Conservation (phyloP, 30 jellyfish, hydroid and myxozoan genomes). For the Haliclystus octoradiatus region DNA sequence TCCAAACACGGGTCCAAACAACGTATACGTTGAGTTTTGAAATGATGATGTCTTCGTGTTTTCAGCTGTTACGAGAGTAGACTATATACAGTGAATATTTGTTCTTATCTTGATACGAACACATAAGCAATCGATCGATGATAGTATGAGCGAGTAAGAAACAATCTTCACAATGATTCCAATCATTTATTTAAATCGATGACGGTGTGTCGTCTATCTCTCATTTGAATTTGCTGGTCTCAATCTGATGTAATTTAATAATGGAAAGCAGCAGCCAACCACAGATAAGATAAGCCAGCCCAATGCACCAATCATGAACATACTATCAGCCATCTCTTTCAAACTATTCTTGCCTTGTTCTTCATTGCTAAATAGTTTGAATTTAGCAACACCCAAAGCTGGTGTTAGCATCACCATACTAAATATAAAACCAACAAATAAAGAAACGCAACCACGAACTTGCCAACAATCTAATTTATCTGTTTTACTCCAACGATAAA, state of each 20-base stretch:
- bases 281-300: conserved; percentile 82
- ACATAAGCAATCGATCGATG: too few relatives aligned
- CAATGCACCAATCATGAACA: conserved; percentile 77
- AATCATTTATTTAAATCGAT: too few relatives aligned
- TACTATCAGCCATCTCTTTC: conserved; percentile 68
- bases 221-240: too few relatives aligned
- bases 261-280: conserved; percentile 89
- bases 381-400: conserved; percentile 79
- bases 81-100: too few relatives aligned
- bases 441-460: conserved; percentile 86
- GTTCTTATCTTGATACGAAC: too few relatives aligned
- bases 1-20: too few relatives aligned
- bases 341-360: conserved; percentile 57
- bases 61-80: too few relatives aligned
- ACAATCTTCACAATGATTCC: too few relatives aligned
- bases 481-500: conserved; percentile 89
- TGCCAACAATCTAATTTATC: conserved; percentile 96
- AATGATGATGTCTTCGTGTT: too few relatives aligned
- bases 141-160: too few relatives aligned
- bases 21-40: too few relatives aligned
- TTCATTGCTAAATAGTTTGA: conserved; percentile 69
- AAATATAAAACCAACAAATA: conserved; percentile 71
- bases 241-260: conserved; percentile 57
- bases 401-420: conserved; percentile 76
- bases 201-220: too few relatives aligned